These are phyloP conservation scores for Ciconia boyciana DNA, from an alignment of 2,113 vertebrate genomes.

Conservation along the genomic window DNA sequence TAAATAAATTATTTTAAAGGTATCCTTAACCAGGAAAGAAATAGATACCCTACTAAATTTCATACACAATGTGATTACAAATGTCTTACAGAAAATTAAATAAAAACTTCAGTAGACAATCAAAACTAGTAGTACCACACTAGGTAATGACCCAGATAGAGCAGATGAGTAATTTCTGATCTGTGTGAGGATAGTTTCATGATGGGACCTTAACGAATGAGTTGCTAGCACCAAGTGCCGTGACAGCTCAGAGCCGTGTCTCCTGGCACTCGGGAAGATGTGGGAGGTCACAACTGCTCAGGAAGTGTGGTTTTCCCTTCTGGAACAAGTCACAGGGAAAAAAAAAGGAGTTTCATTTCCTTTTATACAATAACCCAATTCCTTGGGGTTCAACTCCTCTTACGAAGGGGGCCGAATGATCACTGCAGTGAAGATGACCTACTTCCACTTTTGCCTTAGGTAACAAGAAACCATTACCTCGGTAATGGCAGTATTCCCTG, in stretches of 20 bases:
- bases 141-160: background rate
- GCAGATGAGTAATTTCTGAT: background rate
- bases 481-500: background rate
- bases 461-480: background rate
- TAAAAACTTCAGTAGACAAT: background rate
- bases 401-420: background rate
- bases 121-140: background rate
- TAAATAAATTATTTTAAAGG: background rate
- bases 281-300: background rate
- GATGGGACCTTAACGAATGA: background rate
- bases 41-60: background rate
- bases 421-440: constrained; percentile 4
- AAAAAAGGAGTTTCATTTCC: background rate
- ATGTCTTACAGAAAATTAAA: background rate
- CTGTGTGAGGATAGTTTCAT: background rate
- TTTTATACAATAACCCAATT: constrained; percentile 2
- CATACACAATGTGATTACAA: background rate
- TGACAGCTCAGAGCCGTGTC: background rate
- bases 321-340: background rate
- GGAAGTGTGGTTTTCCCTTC: constrained; percentile 8
- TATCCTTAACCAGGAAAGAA: background rate
- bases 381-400: background rate
- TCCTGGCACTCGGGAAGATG: background rate
- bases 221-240: background rate
- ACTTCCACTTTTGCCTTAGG: constrained; percentile 34